Base-by-base conservation (phyloP, 2,888 invertebrate genomes). In the Stegophylla sp. region DNA sequence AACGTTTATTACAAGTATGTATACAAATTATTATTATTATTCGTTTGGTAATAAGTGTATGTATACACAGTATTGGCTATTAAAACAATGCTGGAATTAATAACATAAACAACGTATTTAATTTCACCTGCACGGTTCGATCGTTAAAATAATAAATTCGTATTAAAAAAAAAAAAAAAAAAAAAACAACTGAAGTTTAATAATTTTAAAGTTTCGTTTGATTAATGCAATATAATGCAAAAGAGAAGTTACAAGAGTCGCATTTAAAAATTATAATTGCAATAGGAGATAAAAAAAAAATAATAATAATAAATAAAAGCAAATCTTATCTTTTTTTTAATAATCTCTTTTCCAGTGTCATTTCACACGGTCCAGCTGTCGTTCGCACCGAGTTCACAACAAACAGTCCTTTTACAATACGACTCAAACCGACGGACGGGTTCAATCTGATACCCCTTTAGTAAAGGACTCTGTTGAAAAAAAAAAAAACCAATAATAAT, bases 391-490 rank as follows among this genome's bases (percentile, higher is more conserved):
- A 69, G 69, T 51, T 69, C 20, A n/a, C 69, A 51, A n/a, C 69
- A 51, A 28, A 69, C 28, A 13, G 28, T 51, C 69, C 67, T 48
- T 51, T 51, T 28, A 34, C 3, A 34, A 13, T 20, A 51, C n/a
- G n/a, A n/a, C 28, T 69, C 20, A 20, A 69, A 51, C 28, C 34
- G 15, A 72, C 3, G 26, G 59, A 72, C 9, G 28, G 61, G n/a
- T 74, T 63, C 3, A 48, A 74, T 63, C 74, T 17, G 48, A 74
- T 48, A 74, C 63, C 10, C 10, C 23, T 4, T 63, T 74, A 9
- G 61, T 48, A 48, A 48, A 61, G 61, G 28, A 51, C 17, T n/a
- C n/a, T n/a, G n/a, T n/a, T n/a, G n/a, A n/a, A 20, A 7, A 2
- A n/a, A 2, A 13, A n/a, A 56, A 59, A 45, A 51, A n/a, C n/a